Conservation (phyloP, 2,113 vertebrate species). For the Dipodomys stephensi region DNA sequence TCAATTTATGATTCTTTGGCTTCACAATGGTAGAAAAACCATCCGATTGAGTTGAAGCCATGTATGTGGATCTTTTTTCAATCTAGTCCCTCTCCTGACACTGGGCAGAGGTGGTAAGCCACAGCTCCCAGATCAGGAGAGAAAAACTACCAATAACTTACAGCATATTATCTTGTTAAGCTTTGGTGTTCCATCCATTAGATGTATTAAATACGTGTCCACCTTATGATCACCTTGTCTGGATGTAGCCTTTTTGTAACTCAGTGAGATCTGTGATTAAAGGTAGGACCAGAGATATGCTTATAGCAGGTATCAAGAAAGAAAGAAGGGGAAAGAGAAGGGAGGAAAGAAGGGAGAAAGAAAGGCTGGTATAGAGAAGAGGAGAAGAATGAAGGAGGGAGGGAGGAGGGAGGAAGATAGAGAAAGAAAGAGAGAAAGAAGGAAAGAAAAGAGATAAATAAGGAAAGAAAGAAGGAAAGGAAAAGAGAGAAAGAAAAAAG, state of each 20-base stretch:
- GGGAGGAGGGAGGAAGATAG: no score
- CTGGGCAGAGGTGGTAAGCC: not conserved
- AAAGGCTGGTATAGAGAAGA: no score
- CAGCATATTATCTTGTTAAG: fast-evolving
- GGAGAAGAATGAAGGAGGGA: no score
- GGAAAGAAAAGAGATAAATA: not conserved
- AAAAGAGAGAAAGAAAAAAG: no score
- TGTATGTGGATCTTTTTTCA: not conserved
- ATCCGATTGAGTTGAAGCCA: not conserved
- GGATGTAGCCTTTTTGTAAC: not conserved
- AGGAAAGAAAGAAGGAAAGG: no score
- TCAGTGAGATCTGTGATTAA: not conserved
- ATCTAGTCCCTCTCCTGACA: not conserved
- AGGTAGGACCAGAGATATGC: not conserved
- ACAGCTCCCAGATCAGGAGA: not conserved
- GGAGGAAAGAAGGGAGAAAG: not conserved
- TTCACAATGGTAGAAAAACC: not conserved
- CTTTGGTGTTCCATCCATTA: not conserved
- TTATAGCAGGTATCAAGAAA: not conserved
- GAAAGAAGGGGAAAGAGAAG: not conserved
- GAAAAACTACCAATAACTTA: not conserved
- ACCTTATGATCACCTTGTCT: not conserved
- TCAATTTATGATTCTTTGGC: not conserved
- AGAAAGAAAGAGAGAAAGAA: no score
- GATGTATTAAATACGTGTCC: not conserved